Conservation (phyloP, 2,888 invertebrate species). For the Eupeodes luniger region DNA sequence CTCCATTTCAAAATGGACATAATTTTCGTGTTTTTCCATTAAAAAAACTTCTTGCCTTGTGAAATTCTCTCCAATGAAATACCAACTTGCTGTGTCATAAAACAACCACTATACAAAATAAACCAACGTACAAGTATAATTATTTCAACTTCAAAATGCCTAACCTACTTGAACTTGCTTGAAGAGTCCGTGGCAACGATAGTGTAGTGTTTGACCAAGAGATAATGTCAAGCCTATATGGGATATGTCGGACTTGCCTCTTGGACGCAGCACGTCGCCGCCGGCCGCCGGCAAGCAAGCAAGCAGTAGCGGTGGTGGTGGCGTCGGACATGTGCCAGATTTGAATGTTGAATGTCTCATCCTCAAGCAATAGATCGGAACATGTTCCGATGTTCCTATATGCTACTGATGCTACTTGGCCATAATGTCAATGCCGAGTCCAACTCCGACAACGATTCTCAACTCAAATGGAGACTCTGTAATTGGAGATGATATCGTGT, state of each 20-base stretch:
- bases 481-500: slow-evolving; percentile 70
- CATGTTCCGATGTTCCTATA: slow-evolving; percentile 42
- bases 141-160: slow-evolving; percentile 24
- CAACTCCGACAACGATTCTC: slow-evolving; percentile 15
- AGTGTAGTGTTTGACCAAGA: slow-evolving; percentile 53
- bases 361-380: slow-evolving; percentile 36
- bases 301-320: background rate
- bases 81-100: background rate
- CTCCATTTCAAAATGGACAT: no score
- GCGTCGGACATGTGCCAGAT: slow-evolving; percentile 48
- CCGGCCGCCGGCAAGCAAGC: background rate
- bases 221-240: slow-evolving; percentile 49
- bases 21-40: no score
- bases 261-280: background rate
- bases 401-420: slow-evolving; percentile 22
- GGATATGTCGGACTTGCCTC: background rate
- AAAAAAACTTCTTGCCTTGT: background rate
- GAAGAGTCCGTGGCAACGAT: slow-evolving; percentile 49
- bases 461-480: slow-evolving; percentile 31
- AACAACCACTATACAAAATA: background rate
- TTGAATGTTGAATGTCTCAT: slow-evolving; percentile 48
- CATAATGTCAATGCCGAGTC: slow-evolving; percentile 72
- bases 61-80: slow-evolving; percentile 23
- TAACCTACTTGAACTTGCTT: slow-evolving; percentile 55
- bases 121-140: background rate